Evolutionary conservation across 1,140 invertebrate genomes (phyloP).

Genomic region (Myzus persicae): DNA sequence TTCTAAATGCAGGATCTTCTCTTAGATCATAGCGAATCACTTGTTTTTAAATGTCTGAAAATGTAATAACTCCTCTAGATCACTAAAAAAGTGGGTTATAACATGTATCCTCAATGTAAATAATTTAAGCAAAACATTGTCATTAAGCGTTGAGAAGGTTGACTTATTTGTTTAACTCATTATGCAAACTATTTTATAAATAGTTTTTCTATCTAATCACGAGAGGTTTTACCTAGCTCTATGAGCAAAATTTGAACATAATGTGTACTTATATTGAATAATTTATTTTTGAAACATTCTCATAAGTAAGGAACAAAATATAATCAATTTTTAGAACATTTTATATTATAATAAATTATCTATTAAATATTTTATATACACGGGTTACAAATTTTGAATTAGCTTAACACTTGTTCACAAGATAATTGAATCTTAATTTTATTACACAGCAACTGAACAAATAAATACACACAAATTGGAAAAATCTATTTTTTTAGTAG

Average conservation of each 20-base stretch:
- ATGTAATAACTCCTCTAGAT: too few relatives aligned
- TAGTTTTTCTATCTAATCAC: neutral
- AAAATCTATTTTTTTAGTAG: constrained; percentile 35
- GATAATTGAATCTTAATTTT: constrained; percentile 35
- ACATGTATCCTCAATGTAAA: too few relatives aligned
- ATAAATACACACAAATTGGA: constrained; percentile 9
- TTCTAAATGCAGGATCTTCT: too few relatives aligned
- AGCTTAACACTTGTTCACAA: constrained; percentile 28
- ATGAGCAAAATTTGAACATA: neutral
- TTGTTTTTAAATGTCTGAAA: too few relatives aligned
- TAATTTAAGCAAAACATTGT: too few relatives aligned
- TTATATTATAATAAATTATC: constrained; percentile 33
- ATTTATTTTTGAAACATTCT: neutral
- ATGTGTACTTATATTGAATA: neutral
- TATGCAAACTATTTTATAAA: too few relatives aligned
- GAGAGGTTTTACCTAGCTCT: neutral
- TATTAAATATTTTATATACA: constrained; percentile 55
- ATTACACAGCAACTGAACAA: constrained; percentile 21
- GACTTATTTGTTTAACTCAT: too few relatives aligned
- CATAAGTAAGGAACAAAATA: neutral
- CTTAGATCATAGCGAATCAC: too few relatives aligned
- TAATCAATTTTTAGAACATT: constrained; percentile 21
- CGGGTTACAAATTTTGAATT: constrained; percentile 36
- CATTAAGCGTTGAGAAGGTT: too few relatives aligned
- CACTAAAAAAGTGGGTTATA: too few relatives aligned